These are phyloP conservation scores for Baccha elongata DNA, from an alignment of 2,888 invertebrate genomes.

Conservation along the genomic window DNA sequence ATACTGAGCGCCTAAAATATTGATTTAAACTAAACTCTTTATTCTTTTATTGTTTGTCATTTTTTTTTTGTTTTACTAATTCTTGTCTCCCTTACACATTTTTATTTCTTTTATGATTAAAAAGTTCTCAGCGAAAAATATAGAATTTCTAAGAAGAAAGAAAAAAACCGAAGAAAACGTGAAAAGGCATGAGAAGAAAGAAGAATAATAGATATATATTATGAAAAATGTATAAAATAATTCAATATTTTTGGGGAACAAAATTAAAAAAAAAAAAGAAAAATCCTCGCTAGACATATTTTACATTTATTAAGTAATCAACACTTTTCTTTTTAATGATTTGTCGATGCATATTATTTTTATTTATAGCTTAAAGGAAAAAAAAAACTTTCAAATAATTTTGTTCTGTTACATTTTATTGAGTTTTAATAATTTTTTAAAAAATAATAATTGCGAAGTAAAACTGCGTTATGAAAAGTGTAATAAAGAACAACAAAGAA, in stretches of 20 bases:
- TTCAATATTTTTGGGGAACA: conserved; percentile 14
- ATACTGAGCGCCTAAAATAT: background rate
- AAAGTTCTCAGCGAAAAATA: conserved; percentile 3
- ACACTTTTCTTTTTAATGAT: conserved; percentile 16
- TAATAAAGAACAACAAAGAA: conserved; percentile 7
- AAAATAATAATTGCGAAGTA: conserved; percentile 7
- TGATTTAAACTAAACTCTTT: background rate
- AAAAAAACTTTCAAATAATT: conserved; percentile 24
- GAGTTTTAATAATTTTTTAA: conserved; percentile 10
- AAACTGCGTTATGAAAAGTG: conserved; percentile 1
- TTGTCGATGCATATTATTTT: conserved; percentile 37
- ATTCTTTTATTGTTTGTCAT: background rate
- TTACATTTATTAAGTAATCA: conserved; percentile 23
- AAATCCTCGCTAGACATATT: conserved; percentile 14
- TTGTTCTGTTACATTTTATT: conserved; percentile 32
- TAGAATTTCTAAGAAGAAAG: background rate
- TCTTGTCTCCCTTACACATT: conserved; percentile 6
- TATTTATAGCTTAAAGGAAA: conserved; percentile 33
- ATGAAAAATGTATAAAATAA: conserved; percentile 23
- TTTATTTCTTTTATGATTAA: conserved; percentile 3
- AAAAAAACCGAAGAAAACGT: conserved; percentile 7
- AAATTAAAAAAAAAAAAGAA: conserved; percentile 8
- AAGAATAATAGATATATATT: conserved; percentile 6
- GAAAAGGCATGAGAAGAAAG: conserved; percentile 15
- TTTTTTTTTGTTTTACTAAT: conserved; percentile 4